Base-by-base conservation (phyloP, 2,113 vertebrate genomes). In the Brachionichthys hirsutus region DNA sequence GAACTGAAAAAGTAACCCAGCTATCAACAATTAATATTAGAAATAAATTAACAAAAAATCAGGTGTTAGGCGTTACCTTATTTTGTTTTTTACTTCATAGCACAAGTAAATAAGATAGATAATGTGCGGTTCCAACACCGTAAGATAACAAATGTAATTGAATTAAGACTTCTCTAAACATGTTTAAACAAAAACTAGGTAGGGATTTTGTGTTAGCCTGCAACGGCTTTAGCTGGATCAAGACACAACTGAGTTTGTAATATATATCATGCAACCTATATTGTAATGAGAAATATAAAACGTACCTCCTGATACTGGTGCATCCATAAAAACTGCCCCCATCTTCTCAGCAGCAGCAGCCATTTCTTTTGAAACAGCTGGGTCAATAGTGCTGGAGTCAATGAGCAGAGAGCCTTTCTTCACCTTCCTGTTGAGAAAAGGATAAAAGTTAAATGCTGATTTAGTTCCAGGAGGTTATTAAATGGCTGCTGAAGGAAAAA, bases 361-460 rank as follows among this genome's bases (percentile, higher is more conserved):
- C 90, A 98, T 92, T 69, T 98, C 94, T 88, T 98, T 98, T 30
- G 97, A 96, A 78, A 98, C 92, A 13, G 92, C 48, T 40, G 97
- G 96, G 82, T 99, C 97, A 73, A 99, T 98, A 76, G 97, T 99
- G 87, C 97, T 99, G 82, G 97, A 99, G 89, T 99, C 97, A 75
- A 98, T 97, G 79, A 99, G 91, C 16, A 99, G 87, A 18, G 97
- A 96, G 36, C 97, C 97, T 80, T 98, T 99, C 90, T 98, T 98
- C 78, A 98, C 94, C 85, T 96, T 98, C 86, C 97, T 99, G 87
- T 85, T 75, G 56, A 64, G 16, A 41, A 42, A 54, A 20, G n/a
- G 14, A 11, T 6, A 45, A 0, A 12, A 24, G 16, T 69, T 8
- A 64, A 18, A 62, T 34, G 34, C 3, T 0, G 7, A 14, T 8